Evolutionary conservation across 2,113 vertebrate genomes (phyloP), one percentile per base, ranked within the genome.

Genomic region (Sturnus vulgaris): DNA sequence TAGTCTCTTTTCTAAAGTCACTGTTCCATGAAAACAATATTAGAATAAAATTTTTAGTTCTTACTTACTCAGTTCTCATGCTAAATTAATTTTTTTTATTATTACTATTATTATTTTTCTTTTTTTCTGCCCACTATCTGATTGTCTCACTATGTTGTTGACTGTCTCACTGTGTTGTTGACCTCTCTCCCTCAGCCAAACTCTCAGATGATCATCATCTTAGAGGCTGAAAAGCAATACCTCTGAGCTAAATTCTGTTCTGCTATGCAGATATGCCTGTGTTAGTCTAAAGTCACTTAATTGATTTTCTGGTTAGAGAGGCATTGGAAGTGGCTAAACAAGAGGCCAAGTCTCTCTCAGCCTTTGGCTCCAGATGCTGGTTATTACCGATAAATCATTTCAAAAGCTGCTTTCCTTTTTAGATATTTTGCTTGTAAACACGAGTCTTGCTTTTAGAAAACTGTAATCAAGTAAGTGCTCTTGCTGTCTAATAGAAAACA

Each of bases 271-370:
- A 86, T 88, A 82, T 56, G 50, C 39, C 8, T 63, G 7, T 70
- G 63, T 72, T 82, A 66, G 68, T 75, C 88, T 89, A 80, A 93
- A 96, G 71, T 73, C 39, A 63, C 23, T 75, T 91, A 68, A 89
- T 59, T 91, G 75, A 90, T 91, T 95, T 94, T 91, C 50, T 94
- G 71, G 47, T 81, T 88, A 95, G 59, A 86, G 59, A 88, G 11
- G 44, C 55, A 71, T 5, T 86, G 82, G 68, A 65, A 95, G 65
- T 46, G 35, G 31, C 33, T 64, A 90, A 88, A 90, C 42, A 85
- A 59, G 47, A 88, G 64, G 60, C 63, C 71, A 86, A 85, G 15
- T 61, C 57, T 90, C 44, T 73, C 80, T 47, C 59, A 88, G 82
- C 52, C 75, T 84, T 88, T 86, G 79, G 47, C 68, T 96, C 20